Evolutionary conservation across 92 coral and sea anemone genomes (phyloP).

Genomic region (Paramuricea clavata): DNA sequence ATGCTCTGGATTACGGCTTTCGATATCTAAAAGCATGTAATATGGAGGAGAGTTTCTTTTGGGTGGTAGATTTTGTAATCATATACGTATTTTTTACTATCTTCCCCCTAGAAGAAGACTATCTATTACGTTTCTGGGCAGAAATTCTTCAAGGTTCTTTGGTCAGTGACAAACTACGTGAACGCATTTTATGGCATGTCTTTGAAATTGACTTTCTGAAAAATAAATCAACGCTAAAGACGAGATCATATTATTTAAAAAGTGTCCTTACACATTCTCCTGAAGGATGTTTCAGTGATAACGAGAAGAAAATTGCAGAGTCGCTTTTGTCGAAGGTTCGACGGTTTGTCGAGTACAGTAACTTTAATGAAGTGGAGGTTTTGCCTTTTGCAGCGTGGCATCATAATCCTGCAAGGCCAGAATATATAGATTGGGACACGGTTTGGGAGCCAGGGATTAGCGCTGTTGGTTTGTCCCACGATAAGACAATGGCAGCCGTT

Average conservation of each 20-base stretch:
- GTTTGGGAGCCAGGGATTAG: too few relatives aligned
- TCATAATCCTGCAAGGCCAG: background rate
- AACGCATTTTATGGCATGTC: background rate
- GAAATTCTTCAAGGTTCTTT: background rate
- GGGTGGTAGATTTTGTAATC: background rate
- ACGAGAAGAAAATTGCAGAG: constrained; percentile 2
- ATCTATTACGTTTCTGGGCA: background rate
- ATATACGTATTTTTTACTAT: background rate
- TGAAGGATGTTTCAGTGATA: background rate
- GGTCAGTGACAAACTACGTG: background rate
- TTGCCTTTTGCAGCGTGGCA: background rate
- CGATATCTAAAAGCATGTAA: background rate
- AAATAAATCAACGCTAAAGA: too few relatives aligned
- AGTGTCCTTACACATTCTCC: background rate
- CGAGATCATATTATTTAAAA: background rate
- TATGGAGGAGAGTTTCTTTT: background rate
- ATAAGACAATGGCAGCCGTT: background rate
- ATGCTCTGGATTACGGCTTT: background rate
- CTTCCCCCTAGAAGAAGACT: background rate
- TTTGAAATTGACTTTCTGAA: background rate
- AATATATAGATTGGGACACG: too few relatives aligned
- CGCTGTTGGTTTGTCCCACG: background rate
- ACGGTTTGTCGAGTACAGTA: background rate
- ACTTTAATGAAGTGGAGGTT: background rate
- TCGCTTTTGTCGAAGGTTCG: background rate